Evolutionary conservation across 1,140 invertebrate species (phyloP).

Genomic region (Coboldia fuscipes): DNA sequence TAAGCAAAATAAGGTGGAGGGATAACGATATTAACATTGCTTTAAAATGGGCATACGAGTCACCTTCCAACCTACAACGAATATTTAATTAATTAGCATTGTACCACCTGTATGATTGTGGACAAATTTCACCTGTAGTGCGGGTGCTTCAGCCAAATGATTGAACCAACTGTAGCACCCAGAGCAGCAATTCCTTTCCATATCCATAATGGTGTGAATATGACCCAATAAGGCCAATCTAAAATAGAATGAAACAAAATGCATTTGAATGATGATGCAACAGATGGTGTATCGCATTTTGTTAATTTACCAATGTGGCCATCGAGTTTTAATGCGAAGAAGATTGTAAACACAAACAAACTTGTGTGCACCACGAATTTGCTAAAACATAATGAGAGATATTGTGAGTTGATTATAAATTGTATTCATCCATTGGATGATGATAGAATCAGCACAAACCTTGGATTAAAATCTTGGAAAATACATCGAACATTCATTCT

Average conservation of each 20-base stretch:
- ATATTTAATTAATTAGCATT: constrained; percentile 4
- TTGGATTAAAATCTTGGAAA: constrained; percentile 83
- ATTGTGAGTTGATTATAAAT: constrained; percentile 4
- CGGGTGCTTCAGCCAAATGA: constrained; percentile 87
- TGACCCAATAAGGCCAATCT: constrained; percentile 83
- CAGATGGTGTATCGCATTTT: neutral
- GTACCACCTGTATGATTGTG: constrained; percentile 2
- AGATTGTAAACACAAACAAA: constrained; percentile 70
- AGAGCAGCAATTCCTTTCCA: constrained; percentile 84
- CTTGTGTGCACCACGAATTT: constrained; percentile 92
- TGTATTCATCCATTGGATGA: constrained; percentile 4
- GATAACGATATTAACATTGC: constrained; percentile 90
- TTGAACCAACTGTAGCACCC: constrained; percentile 74
- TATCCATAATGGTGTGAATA: constrained; percentile 89
- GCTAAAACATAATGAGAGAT: constrained; percentile 21
- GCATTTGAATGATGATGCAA: neutral
- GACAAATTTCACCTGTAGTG: constrained; percentile 49
- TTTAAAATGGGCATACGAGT: constrained; percentile 91
- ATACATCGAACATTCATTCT: constrained; percentile 72
- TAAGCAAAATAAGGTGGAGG: constrained; percentile 78
- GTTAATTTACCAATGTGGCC: constrained; percentile 32
- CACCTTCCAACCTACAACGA: constrained; percentile 63
- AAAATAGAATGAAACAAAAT: constrained; percentile 7
- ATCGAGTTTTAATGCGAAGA: constrained; percentile 79
- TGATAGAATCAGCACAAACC: constrained; percentile 28